Evolutionary conservation across 2,888 invertebrate species (phyloP).

Genomic region (Pteria penguin): DNA sequence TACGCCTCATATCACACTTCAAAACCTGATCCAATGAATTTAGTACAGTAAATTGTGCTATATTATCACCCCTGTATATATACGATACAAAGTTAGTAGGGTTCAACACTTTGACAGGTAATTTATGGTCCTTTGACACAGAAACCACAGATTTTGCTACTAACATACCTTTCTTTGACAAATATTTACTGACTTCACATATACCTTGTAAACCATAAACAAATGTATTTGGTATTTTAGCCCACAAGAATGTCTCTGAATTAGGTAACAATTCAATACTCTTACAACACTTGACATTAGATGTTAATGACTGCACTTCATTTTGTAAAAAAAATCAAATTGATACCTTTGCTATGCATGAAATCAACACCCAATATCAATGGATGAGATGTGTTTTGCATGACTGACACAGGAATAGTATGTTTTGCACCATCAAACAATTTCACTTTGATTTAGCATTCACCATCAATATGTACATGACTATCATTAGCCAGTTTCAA

Average conservation of each 20-base stretch:
- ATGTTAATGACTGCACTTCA: background rate
- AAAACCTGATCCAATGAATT: background rate
- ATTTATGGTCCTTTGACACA: background rate
- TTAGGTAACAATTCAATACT: background rate
- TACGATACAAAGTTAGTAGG: background rate
- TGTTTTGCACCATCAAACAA: background rate
- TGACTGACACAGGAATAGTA: background rate
- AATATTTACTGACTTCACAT: background rate
- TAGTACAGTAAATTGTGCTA: slow-evolving; percentile 5
- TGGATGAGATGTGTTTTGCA: background rate
- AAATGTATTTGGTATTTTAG: background rate
- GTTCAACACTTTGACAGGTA: slow-evolving; percentile 28
- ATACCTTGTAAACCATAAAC: background rate
- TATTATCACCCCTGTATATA: background rate
- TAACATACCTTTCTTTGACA: slow-evolving; percentile 8
- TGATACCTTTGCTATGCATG: background rate
- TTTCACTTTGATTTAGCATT: background rate
- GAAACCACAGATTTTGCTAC: slow-evolving; percentile 21
- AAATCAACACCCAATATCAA: background rate
- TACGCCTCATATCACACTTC: background rate
- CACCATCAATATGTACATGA: background rate
- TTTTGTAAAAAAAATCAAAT: background rate
- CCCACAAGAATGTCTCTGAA: background rate
- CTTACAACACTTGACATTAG: background rate
- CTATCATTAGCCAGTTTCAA: background rate